phyloP scores from a whole-genome alignment of 2,797 vertebrate species.

The Ispidina picta region DNA sequence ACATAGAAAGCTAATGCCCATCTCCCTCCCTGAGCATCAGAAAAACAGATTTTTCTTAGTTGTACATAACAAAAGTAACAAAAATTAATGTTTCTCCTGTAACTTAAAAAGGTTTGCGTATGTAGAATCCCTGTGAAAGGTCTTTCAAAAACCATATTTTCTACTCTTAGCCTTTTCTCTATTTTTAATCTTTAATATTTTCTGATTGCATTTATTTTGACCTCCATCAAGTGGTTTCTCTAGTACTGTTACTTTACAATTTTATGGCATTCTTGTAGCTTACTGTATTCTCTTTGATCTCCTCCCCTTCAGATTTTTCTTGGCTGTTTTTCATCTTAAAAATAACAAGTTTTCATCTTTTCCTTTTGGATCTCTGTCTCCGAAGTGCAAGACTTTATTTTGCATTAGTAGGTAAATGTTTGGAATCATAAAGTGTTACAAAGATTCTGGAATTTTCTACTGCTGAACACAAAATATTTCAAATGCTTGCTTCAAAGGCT shows the following conservation, averaged over 20 bases:
- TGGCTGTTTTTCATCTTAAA: conserved; percentile 68
- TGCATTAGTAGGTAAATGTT: conserved; percentile 71
- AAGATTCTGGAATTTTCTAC: conserved; percentile 58
- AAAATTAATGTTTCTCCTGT: background rate
- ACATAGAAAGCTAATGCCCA: background rate
- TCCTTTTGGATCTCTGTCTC: conserved; percentile 60
- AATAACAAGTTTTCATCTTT: conserved; percentile 57
- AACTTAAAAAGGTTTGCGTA: conserved; percentile 14
- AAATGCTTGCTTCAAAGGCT: conserved; percentile 75
- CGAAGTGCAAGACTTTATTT: conserved; percentile 65
- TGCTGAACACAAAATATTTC: conserved; percentile 68
- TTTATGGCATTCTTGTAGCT: conserved; percentile 71
- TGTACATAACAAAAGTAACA: background rate
- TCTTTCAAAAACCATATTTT: conserved; percentile 43
- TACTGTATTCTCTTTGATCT: conserved; percentile 74
- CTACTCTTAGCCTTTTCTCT: conserved; percentile 50
- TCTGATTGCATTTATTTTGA: conserved; percentile 73
- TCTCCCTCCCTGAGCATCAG: background rate
- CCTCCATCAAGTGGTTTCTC: conserved; percentile 67
- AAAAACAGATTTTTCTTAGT: background rate
- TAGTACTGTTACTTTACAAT: conserved; percentile 76
- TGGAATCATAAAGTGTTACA: conserved; percentile 54
- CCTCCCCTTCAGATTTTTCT: conserved; percentile 70
- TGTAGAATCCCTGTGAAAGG: conserved; percentile 20
- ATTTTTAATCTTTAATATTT: conserved; percentile 59